These are phyloP conservation scores for Pleuronectes platessa DNA, from an alignment of 2,113 vertebrate genomes.

Conservation along the genomic window DNA sequence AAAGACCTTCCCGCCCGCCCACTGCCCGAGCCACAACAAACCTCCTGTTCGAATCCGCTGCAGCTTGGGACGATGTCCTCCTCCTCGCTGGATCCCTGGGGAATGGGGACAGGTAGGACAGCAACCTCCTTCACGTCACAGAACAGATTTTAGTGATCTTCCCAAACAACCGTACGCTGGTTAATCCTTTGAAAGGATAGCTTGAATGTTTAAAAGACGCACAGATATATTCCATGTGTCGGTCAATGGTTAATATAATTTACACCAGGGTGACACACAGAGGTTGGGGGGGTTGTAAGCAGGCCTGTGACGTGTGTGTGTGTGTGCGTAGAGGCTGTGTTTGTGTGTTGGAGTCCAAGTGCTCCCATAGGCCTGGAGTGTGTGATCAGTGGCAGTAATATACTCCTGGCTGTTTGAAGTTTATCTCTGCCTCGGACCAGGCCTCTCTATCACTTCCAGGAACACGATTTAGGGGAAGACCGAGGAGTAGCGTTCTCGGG, in stretches of 20 bases:
- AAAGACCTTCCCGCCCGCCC: constrained; percentile 90
- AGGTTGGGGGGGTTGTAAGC: constrained; percentile 73
- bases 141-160: not conserved
- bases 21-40: constrained; percentile 91
- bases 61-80: constrained; percentile 93
- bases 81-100: constrained; percentile 95
- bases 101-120: constrained; percentile 96
- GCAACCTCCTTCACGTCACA: not conserved
- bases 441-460: constrained; percentile 73
- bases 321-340: constrained; percentile 17
- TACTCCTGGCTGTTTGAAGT: constrained; percentile 73
- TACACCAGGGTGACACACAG: constrained; percentile 75
- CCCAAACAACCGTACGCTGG: not conserved
- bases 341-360: constrained; percentile 29
- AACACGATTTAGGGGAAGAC: constrained; percentile 68
- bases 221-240: constrained; percentile 49
- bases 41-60: constrained; percentile 94
- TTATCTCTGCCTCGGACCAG: constrained; percentile 70
- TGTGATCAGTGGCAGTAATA: constrained; percentile 62
- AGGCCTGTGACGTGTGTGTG: constrained; percentile 41
- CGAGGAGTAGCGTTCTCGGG: constrained; percentile 57
- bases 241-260: constrained; percentile 66
- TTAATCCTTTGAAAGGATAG: constrained; percentile 46
- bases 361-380: constrained; percentile 57
- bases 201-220: constrained; percentile 17